Conservation (phyloP, 2,797 vertebrate species). For the Lycodopsis pacificus region DNA sequence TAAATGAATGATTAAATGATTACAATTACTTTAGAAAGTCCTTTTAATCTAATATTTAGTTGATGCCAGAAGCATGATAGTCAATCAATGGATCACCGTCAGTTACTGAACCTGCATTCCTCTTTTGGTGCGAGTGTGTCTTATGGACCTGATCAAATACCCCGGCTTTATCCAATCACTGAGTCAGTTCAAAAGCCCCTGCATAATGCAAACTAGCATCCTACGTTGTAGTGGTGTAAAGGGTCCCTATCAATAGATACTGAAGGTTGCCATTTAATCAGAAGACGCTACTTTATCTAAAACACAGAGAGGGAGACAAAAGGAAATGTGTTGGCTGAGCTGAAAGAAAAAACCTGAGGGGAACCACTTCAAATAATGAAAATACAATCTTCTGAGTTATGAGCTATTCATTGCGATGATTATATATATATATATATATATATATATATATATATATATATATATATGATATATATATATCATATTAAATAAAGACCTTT, state of each 20-base stretch:
- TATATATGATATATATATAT: not conserved
- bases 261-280: constrained; percentile 44
- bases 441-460: not conserved
- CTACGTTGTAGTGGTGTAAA: not conserved
- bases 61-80: not conserved
- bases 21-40: not conserved
- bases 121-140: not conserved
- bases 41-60: not conserved
- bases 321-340: constrained; percentile 13
- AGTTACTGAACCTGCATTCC: not conserved
- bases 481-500: not conserved
- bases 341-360: constrained; percentile 29
- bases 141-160: constrained; percentile 11
- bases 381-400: constrained; percentile 7
- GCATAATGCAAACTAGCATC: constrained; percentile 9
- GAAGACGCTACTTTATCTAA: constrained; percentile 14
- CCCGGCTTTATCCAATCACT: not conserved
- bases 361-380: constrained; percentile 64
- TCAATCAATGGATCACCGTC: not conserved
- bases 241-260: constrained; percentile 36
- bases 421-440: not conserved
- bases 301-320: not conserved
- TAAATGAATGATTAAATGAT: not conserved
- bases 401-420: constrained; percentile 28
- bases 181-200: constrained; percentile 2